Percentiles rank a stretch among this genome's conserved stretches.
Conservation (phyloP, 2,888 invertebrate species). For the Pseudococcus longispinus region DNA sequence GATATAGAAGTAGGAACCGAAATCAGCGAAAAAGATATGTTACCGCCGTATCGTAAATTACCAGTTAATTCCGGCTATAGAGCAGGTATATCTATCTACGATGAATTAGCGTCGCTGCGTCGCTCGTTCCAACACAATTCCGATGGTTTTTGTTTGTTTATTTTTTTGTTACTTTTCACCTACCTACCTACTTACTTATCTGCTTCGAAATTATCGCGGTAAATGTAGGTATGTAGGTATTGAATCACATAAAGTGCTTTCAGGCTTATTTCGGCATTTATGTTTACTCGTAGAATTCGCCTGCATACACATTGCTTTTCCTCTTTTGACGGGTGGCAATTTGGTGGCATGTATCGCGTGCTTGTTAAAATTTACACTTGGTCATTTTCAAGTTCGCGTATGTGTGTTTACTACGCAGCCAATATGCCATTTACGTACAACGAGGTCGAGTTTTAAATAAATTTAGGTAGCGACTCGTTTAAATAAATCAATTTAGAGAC, state of each 20-base stretch:
- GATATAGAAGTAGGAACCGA: conserved; percentile 50
- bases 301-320: background rate
- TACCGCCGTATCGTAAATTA: conserved; percentile 45
- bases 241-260: background rate
- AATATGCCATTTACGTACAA: background rate
- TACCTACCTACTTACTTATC: too few species aligned
- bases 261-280: background rate
- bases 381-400: background rate
- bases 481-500: conserved; percentile 10
- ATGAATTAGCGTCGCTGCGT: background rate
- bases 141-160: background rate
- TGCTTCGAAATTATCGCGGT: background rate
- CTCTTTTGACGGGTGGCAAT: background rate
- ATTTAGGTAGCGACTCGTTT: background rate
- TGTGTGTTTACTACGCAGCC: background rate
- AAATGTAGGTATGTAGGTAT: background rate
- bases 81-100: conserved; percentile 23
- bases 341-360: background rate
- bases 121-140: background rate
- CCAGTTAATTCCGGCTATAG: conserved; percentile 45
- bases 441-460: background rate
- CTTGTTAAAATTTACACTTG: background rate
- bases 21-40: conserved; percentile 38
- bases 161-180: too few species aligned
- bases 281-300: background rate